These are phyloP conservation scores for Drosophila limbata DNA, from an alignment of 2,888 invertebrate genomes.

Conservation along the genomic window DNA sequence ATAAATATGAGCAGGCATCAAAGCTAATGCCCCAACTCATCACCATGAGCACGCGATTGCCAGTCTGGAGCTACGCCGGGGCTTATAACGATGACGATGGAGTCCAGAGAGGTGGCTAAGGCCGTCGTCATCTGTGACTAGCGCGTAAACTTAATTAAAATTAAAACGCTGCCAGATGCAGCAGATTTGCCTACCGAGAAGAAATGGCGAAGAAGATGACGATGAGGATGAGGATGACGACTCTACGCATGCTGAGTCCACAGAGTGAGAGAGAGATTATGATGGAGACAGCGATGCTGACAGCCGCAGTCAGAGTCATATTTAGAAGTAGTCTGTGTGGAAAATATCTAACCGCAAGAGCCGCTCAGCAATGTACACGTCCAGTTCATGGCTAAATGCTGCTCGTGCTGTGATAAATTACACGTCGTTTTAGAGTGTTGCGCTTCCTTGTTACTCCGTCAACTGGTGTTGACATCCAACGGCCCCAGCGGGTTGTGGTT, in stretches of 20 bases:
- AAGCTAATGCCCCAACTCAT: constrained; percentile 83
- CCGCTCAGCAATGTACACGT: constrained; percentile 32
- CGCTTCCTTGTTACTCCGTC: constrained; percentile 84
- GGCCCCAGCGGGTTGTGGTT: constrained; percentile 43
- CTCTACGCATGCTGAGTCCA: constrained; percentile 27
- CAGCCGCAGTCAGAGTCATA: constrained; percentile 34
- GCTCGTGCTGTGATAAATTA: constrained; percentile 83
- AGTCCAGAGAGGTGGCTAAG: constrained; percentile 27
- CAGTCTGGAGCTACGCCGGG: constrained; percentile 38
- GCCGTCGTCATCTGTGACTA: constrained; percentile 30
- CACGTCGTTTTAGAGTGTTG: constrained; percentile 82
- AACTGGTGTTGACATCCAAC: constrained; percentile 75
- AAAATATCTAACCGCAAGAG: constrained; percentile 43
- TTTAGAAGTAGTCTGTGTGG: constrained; percentile 10
- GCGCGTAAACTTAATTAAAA: constrained; percentile 83
- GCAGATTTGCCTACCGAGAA: constrained; percentile 71
- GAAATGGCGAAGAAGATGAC: constrained; percentile 56
- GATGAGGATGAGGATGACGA: constrained; percentile 29
- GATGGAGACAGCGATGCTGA: constrained; percentile 49
- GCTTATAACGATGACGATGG: constrained; percentile 10
- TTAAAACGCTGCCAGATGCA: constrained; percentile 76
- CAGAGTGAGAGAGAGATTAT: constrained; percentile 36
- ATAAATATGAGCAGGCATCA: constrained; percentile 82
- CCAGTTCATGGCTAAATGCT: constrained; percentile 81
- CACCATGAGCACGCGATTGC: constrained; percentile 80